Conservation (phyloP, 92 coral and sea anemone species). For the Parazoanthus atlanticus region DNA sequence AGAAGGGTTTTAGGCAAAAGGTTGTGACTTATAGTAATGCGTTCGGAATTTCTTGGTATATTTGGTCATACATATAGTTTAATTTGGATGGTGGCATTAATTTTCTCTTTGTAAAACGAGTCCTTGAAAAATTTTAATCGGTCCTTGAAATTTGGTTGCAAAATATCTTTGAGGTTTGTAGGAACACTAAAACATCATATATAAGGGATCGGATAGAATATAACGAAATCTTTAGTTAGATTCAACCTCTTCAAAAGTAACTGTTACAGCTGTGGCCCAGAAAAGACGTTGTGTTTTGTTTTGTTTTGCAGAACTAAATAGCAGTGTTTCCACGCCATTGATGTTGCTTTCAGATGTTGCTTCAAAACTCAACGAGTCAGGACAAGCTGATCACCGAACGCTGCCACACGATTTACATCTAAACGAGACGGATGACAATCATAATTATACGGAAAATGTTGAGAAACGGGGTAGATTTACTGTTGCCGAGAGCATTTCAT, state of each 20-base stretch:
- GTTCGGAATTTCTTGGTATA: too few species aligned
- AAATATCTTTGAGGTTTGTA: not conserved
- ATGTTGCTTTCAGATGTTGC: conserved; percentile 39
- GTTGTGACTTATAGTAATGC: too few species aligned
- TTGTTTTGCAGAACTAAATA: conserved; percentile 6
- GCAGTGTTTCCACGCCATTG: conserved; percentile 4
- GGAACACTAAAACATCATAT: too few species aligned
- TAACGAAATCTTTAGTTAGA: too few species aligned
- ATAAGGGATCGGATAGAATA: too few species aligned
- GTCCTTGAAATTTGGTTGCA: not conserved
- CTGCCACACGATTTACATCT: not conserved
- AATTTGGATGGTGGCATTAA: too few species aligned
- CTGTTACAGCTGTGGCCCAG: too few species aligned
- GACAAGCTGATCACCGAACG: not conserved
- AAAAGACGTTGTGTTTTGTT: not conserved
- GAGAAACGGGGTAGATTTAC: not conserved
- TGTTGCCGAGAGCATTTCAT: not conserved
- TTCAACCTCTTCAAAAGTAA: not conserved
- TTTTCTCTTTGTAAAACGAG: not conserved
- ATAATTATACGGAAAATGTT: not conserved
- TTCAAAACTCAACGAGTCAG: conserved; percentile 8
- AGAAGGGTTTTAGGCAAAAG: too few species aligned
- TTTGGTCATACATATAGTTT: too few species aligned
- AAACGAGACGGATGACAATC: not conserved
- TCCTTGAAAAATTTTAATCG: not conserved